A percentile compares a stretch with the other conserved stretches of the same genome.
phyloP scores from a whole-genome alignment of 2,797 vertebrate genomes.

The Cuniculus paca region DNA sequence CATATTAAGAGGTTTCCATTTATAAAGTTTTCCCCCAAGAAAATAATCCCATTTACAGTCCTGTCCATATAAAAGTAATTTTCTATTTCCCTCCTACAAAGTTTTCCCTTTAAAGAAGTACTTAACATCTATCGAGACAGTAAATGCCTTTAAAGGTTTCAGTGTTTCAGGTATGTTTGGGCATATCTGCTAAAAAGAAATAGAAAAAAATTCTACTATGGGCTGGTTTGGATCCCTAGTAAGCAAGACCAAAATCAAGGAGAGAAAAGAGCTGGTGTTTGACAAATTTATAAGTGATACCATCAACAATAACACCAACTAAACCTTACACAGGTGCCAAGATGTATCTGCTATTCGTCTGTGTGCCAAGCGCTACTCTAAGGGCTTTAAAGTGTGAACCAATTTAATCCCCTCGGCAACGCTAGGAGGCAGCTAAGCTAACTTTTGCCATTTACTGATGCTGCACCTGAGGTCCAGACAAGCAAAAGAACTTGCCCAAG shows the following conservation, averaged over 20 bases:
- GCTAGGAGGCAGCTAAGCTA: neutral
- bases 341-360: neutral
- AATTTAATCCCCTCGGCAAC: neutral
- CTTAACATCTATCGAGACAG: constrained; percentile 50
- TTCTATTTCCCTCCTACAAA: constrained; percentile 72
- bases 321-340: neutral
- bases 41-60: constrained; percentile 73
- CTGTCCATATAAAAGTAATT: constrained; percentile 70
- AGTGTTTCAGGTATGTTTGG: constrained; percentile 40
- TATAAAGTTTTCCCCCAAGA: constrained; percentile 72
- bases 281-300: neutral
- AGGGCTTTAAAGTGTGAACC: constrained; percentile 1
- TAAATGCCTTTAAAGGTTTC: constrained; percentile 71
- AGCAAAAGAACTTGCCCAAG: neutral
- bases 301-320: neutral
- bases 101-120: constrained; percentile 76
- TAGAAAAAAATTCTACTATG: neutral
- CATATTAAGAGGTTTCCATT: constrained; percentile 79
- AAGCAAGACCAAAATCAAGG: constrained; percentile 47
- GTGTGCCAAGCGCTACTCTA: neutral
- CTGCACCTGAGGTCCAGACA: neutral
- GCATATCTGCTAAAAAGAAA: constrained; percentile 46
- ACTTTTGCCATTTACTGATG: neutral
- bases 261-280: neutral
- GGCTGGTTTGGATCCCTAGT: constrained; percentile 9